A percentile compares a stretch with the other conserved stretches of the same genome.
Conservation (phyloP, 1,140 invertebrate genomes). For the Belonocnema kinseyi region DNA sequence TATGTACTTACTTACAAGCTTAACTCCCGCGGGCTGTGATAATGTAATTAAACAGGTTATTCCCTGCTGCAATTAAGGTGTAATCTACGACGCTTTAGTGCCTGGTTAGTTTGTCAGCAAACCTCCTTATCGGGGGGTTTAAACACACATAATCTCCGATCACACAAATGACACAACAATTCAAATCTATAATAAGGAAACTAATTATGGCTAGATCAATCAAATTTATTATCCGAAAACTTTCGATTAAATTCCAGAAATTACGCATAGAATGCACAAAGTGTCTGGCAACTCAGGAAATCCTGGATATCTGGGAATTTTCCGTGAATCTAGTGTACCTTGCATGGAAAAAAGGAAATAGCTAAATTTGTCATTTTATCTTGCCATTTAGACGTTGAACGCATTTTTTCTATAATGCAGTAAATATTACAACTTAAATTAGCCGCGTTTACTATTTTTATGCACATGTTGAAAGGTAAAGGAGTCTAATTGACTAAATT, state of each 20-base stretch:
- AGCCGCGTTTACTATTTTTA: no score
- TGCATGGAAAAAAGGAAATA: no score
- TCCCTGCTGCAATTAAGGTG: conserved; percentile 18
- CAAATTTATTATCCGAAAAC: background rate
- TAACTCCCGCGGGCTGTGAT: background rate
- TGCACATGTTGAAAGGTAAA: no score
- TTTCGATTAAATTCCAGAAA: background rate
- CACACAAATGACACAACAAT: conserved; percentile 17
- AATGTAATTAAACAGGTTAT: conserved; percentile 27
- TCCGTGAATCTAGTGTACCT: no score
- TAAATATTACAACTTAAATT: no score
- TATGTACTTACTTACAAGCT: background rate
- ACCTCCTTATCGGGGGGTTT: background rate
- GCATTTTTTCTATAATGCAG: no score
- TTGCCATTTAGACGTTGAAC: no score
- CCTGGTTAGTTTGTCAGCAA: conserved; percentile 25
- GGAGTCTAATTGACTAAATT: no score
- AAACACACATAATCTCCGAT: background rate
- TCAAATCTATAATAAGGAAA: conserved; percentile 1
- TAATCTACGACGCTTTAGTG: conserved; percentile 18
- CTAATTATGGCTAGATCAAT: conserved; percentile 1
- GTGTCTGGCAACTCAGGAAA: no score
- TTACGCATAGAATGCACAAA: background rate
- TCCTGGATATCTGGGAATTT: no score
- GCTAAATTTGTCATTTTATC: no score